Evolutionary conservation across 2,888 invertebrate genomes (phyloP), one percentile per base, ranked within the genome.

Genomic region (Hedya salicella): DNA sequence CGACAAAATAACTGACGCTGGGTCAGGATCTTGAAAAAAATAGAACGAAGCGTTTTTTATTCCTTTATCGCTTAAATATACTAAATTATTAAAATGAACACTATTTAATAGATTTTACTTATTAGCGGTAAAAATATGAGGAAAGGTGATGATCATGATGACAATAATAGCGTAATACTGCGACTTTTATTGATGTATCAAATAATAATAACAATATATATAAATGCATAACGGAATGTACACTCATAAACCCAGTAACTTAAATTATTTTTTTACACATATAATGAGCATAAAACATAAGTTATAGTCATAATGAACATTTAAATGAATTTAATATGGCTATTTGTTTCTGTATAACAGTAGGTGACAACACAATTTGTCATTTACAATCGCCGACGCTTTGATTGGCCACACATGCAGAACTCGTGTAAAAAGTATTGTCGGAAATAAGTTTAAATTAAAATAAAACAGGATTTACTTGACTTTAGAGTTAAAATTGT

Each of bases 1-100:
- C 81, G 68, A 72, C 77, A 79, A 81, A 80, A 74, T 78, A 78
- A 73, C 79, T 75, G 76, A 75, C 74, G 71, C 76, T 68, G 74
- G 68, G 69, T 73, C 73, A 75, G 73, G 68, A 57, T 39, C 39
- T 57, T 62, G 67, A 69, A 70, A 67, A 60, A 62, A 67, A 60
- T 57, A 68, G 64, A 68, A 13, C 53, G 32, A 17, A 14, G 36
- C 36, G 9, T 16, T 21, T 25, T 48, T 14, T 19, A 21, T 11
- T 14, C 3, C 6, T 1, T 9, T 14, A 8, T 2, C 16, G 1
- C 16, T 13, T 4, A 44, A n/a, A n/a, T n/a, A n/a, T n/a, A n/a
- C n/a, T n/a, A n/a, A n/a, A n/a, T n/a, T n/a, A n/a, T n/a, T n/a
- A n/a, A n/a, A n/a, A n/a, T n/a, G n/a, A n/a, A n/a, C n/a, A n/a